A percentile compares a stretch with the other conserved stretches of the same genome.
Evolutionary conservation across 2,797 vertebrate genomes (phyloP).

Genomic region (Enteromius viviparus): DNA sequence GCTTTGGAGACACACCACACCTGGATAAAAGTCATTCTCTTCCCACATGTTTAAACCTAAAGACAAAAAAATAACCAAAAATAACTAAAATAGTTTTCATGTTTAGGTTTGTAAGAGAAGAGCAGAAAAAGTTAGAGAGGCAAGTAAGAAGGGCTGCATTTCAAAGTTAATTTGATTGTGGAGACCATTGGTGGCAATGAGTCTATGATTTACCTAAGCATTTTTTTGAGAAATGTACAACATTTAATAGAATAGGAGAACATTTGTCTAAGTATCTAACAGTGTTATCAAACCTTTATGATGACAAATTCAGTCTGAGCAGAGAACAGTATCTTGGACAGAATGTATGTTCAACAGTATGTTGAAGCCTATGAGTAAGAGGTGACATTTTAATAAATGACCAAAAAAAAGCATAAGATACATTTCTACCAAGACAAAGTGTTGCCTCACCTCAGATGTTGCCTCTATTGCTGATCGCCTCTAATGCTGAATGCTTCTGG

Average conservation of each 20-base stretch:
- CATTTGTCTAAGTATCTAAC: not conserved
- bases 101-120: not conserved
- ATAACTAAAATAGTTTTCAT: no score
- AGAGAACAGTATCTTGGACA: not conserved
- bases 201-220: no score
- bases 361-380: not conserved
- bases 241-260: not conserved
- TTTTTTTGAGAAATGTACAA: no score
- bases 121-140: not conserved
- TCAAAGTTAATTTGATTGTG: not conserved
- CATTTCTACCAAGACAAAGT: not conserved
- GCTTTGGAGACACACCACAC: not conserved
- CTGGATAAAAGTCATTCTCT: conserved; percentile 12
- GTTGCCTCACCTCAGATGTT: not conserved
- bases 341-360: not conserved
- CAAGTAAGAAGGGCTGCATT: not conserved
- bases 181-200: not conserved
- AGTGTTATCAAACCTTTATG: not conserved
- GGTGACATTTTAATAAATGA: not conserved
- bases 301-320: not conserved
- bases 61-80: not conserved
- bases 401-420: not conserved
- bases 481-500: no score
- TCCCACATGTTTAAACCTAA: conserved; percentile 20
- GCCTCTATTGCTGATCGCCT: not conserved